phyloP scores from a whole-genome alignment of 2,797 vertebrate genomes.

The Mycteria americana region DNA sequence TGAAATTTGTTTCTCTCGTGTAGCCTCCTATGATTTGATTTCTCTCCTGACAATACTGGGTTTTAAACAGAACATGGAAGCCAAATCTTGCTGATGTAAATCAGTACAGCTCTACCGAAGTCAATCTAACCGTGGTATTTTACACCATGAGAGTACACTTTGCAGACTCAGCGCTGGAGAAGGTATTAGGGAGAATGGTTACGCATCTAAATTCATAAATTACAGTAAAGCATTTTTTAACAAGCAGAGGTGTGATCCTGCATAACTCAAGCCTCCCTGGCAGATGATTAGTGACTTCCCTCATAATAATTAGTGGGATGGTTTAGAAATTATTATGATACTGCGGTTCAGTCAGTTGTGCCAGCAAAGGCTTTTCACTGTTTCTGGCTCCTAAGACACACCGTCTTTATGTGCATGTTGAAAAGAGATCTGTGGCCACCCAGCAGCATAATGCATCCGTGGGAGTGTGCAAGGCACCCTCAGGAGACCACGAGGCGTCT shows the following conservation, averaged over 20 bases:
- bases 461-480: background rate
- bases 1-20: conserved; percentile 49
- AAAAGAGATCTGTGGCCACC: background rate
- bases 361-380: conserved; percentile 25
- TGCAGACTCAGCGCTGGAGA: background rate
- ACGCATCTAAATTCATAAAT: conserved; percentile 47
- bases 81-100: conserved; percentile 21
- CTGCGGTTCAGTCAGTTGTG: conserved; percentile 5
- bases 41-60: conserved; percentile 26
- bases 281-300: conserved; percentile 40
- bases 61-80: conserved; percentile 2
- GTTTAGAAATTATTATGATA: conserved; percentile 17
- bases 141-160: background rate
- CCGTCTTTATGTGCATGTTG: background rate
- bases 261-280: conserved; percentile 42
- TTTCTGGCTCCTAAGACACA: background rate
- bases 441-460: background rate
- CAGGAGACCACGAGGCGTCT: background rate
- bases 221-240: conserved; percentile 23
- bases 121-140: background rate
- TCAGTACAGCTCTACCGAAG: background rate
- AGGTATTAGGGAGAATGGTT: conserved; percentile 1
- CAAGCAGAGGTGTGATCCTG: conserved; percentile 59
- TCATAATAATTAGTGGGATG: conserved; percentile 46
- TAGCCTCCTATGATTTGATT: conserved; percentile 54